Evolutionary conservation across 2,113 vertebrate genomes (phyloP), one percentile per base, ranked within the genome.

Genomic region (Hippocampus mohnikei): DNA sequence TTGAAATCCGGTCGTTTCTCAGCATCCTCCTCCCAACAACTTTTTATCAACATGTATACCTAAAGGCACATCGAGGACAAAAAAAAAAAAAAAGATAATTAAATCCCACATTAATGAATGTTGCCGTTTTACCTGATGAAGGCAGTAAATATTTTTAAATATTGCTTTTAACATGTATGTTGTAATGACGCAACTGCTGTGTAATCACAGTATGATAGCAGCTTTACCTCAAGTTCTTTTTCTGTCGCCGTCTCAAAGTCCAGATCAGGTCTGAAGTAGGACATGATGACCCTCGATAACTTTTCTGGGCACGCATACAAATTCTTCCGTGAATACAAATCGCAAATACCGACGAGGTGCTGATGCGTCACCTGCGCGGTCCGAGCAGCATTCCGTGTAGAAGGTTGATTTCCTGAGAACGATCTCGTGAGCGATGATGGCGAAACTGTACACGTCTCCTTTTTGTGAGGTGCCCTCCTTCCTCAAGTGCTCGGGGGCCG

Each of bases 1-100:
- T 95, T 98, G 79, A 98, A 98, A 82, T 99, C 97, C 2, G 95
- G 96, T 70, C 97, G 94, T 86, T 92, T 96, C 72, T 99, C 96
- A 67, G 96, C 93, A 84, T 98, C 97, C 84, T 99, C 97, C 3
- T 99, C 96, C 97, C 97, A 99, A 67, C 97, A 97, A 85, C 37
- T 94, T 88, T 92, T 94, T 68, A 98, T 95, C 63, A 98, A 79
- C 37, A 81, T 84, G 77, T 93, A 95, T 4, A 98, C 92, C 96
- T 90, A 10, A 1, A 20, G 13, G 2, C 9, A 56, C 37, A 64
- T 2, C 46, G 55, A 68, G 4, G 2, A 33, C 18, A n/a, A 7
- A 1, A 18, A 20, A 27, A 11, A 25, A 46, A 69, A 69, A 0
- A 63, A 10, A 69, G n/a, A 8, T 25, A 18, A 37, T 27, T 27